Evolutionary conservation across 2,888 invertebrate species (phyloP).

Genomic region (Creontiades dilutus): DNA sequence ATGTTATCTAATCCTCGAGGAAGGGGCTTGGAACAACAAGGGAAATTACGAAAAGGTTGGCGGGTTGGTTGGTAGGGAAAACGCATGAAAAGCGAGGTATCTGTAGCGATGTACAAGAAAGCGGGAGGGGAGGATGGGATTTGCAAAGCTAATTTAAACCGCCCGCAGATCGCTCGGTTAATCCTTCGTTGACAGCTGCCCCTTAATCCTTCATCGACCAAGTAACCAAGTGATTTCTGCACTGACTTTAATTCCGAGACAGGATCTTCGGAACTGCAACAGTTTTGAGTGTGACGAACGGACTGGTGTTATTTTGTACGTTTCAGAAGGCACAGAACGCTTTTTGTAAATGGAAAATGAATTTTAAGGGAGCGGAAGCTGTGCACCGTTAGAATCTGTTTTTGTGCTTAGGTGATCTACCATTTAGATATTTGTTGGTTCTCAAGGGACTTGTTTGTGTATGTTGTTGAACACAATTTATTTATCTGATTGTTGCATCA

Average conservation of each 20-base stretch:
- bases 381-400: too few species aligned
- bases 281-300: too few species aligned
- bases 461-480: too few species aligned
- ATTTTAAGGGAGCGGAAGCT: too few species aligned
- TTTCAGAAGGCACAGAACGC: too few species aligned
- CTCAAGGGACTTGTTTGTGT: too few species aligned
- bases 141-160: conserved; percentile 68
- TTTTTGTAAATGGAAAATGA: too few species aligned
- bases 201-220: conserved; percentile 43
- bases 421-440: too few species aligned
- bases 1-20: conserved; percentile 55
- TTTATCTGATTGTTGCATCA: too few species aligned
- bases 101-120: background rate
- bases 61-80: conserved; percentile 28
- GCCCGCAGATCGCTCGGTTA: conserved; percentile 60
- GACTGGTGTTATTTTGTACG: too few species aligned
- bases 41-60: conserved; percentile 49
- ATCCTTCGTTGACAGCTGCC: conserved; percentile 56
- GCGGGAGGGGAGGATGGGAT: conserved; percentile 35
- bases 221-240: background rate
- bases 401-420: too few species aligned
- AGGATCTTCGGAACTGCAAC: too few species aligned
- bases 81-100: conserved; percentile 60
- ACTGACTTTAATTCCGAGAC: background rate
- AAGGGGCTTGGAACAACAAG: conserved; percentile 49